Base-by-base conservation (phyloP, 2,888 invertebrate genomes). In the Emmelina monodactyla region DNA sequence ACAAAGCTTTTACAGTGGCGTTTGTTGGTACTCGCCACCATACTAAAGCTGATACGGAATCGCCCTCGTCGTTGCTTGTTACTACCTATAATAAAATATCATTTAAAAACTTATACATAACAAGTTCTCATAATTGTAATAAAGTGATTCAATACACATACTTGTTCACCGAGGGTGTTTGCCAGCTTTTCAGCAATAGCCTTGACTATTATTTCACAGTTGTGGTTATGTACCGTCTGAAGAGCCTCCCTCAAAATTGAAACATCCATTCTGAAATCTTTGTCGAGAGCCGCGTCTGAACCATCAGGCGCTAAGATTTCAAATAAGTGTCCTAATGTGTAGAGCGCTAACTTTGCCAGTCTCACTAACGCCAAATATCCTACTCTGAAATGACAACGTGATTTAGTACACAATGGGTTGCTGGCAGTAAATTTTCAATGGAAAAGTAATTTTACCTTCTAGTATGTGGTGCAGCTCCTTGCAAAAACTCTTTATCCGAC, bases 301-400 rank as follows among this genome's bases (percentile, higher is more conserved):
- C 58, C 82, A 66, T 75, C 73, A 41, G 53, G 85, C 59, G 62
- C 85, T 62, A 62, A 82, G 75, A 67, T 69, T 59, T 87, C 89
- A 68, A 89, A 83, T 14, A 92, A 85, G 55, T 93, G 90, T 7
- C 91, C 94, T 41, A 95, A 85, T 6, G 94, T 90, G 19, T 93
- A 93, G 34, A 97, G 76, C 51, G 94, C 86, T 39, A 97, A 75
- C 72, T 97, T 97, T 46, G 91, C 89, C 47, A 97, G 83, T 59
- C 93, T 91, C 51, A 97, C 82, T 44, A 95, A 88, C 31, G 92
- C 90, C 54, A 94, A 83, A 68, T 92, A 95, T 7, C 95, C 94
- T 37, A 92, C 89, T 50, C 93, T 88, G 69, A 41, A 68, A 71
- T 33, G n/a, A 22, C 37, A 34, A 22, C 7, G 28, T 16, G 19